These are phyloP conservation scores for Urosaurus nigricauda DNA, from an alignment of 2,797 vertebrate species.

Conservation along the genomic window DNA sequence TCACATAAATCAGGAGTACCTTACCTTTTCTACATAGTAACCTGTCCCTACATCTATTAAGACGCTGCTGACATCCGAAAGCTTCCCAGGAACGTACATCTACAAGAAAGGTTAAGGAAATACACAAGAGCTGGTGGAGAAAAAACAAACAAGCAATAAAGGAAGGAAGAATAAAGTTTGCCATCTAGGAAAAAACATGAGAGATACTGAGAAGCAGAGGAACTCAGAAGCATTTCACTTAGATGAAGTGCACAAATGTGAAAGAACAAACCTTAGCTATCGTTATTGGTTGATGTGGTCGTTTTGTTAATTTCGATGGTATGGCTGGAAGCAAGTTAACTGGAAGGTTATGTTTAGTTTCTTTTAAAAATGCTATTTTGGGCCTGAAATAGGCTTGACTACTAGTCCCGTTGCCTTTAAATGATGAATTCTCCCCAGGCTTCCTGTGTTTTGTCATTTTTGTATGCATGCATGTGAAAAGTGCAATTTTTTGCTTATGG, in stretches of 20 bases:
- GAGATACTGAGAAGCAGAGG: not conserved
- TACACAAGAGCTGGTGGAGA: not conserved
- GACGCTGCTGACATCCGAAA: slow-evolving; percentile 88
- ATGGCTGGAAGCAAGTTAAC: too few relatives aligned
- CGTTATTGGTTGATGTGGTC: not conserved
- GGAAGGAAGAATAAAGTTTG: not conserved
- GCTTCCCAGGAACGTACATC: slow-evolving; percentile 96
- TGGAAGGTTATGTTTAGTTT: too few relatives aligned
- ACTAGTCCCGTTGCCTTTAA: too few relatives aligned
- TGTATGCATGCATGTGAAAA: too few relatives aligned
- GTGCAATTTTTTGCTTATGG: too few relatives aligned
- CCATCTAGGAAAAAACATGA: not conserved
- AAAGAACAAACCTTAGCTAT: not conserved
- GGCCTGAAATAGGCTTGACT: too few relatives aligned
- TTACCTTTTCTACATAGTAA: slow-evolving; percentile 96
- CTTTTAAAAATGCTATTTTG: too few relatives aligned
- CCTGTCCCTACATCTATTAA: slow-evolving; percentile 94
- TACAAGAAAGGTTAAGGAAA: slow-evolving; percentile 80
- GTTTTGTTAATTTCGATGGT: not conserved
- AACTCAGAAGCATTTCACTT: not conserved
- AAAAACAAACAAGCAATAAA: not conserved
- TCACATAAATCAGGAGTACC: not conserved
- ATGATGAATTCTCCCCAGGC: too few relatives aligned
- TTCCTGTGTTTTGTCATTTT: too few relatives aligned
- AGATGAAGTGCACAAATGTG: not conserved